A percentile compares a stretch with the other conserved stretches of the same genome.
phyloP scores from a whole-genome alignment of 2,888 invertebrate species.

The Drosophila mimica region DNA sequence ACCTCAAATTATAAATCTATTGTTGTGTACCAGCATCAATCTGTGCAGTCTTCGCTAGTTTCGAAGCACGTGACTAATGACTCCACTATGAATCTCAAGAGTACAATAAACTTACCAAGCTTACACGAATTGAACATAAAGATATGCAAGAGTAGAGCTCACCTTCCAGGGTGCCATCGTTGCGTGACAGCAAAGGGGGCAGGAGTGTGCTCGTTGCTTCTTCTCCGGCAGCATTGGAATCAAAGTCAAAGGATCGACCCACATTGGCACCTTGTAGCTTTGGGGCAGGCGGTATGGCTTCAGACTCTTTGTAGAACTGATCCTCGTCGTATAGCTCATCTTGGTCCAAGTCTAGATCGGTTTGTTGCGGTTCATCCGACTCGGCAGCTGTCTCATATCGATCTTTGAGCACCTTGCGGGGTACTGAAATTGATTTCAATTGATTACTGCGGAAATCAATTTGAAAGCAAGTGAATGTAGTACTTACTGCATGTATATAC shows the following conservation, averaged over 20 bases:
- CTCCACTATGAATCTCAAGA: not conserved
- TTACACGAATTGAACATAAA: not conserved
- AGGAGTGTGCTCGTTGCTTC: slow-evolving; percentile 75
- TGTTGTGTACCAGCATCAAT: slow-evolving; percentile 13
- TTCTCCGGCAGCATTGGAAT: slow-evolving; percentile 39
- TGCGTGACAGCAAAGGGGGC: slow-evolving; percentile 81
- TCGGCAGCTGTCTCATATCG: slow-evolving; percentile 92
- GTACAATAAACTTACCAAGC: not conserved
- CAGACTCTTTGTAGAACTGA: slow-evolving; percentile 86
- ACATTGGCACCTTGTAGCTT: slow-evolving; percentile 84
- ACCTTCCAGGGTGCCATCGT: slow-evolving; percentile 83
- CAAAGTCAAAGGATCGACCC: slow-evolving; percentile 75
- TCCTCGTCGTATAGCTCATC: slow-evolving; percentile 87
- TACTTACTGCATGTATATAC: slow-evolving; percentile 94
- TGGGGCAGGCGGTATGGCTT: slow-evolving; percentile 87
- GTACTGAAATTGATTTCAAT: slow-evolving; percentile 87
- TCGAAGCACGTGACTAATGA: not conserved
- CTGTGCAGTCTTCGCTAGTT: slow-evolving; percentile 11
- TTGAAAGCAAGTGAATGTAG: not conserved
- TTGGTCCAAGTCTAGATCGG: slow-evolving; percentile 86
- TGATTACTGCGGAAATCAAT: not conserved
- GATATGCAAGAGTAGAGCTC: slow-evolving; percentile 36
- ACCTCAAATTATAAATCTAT: slow-evolving; percentile 51
- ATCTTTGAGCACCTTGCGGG: slow-evolving; percentile 92
- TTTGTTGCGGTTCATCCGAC: slow-evolving; percentile 89